phyloP scores from a whole-genome alignment of 2,113 vertebrate species.

The Origma solitaria region DNA sequence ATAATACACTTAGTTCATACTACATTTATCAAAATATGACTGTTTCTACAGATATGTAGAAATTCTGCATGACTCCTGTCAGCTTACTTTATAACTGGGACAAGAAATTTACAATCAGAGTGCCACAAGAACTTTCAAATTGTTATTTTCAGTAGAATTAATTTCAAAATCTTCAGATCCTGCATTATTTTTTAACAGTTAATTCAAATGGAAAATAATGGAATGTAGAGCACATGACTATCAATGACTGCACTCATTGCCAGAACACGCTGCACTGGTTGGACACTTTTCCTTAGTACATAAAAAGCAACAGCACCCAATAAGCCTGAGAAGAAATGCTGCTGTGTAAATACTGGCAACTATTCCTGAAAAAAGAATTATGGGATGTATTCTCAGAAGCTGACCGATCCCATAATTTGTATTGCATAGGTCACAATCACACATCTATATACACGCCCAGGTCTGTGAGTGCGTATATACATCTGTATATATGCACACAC shows the following conservation, averaged over 20 bases:
- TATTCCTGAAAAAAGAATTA: slow-evolving; percentile 83
- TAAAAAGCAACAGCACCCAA: slow-evolving; percentile 83
- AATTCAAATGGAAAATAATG: slow-evolving; percentile 56
- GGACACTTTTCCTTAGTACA: slow-evolving; percentile 75
- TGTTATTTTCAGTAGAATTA: slow-evolving; percentile 45
- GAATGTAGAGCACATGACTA: slow-evolving; percentile 57
- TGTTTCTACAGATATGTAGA: slow-evolving; percentile 56
- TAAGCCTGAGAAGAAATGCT: slow-evolving; percentile 84
- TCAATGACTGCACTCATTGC: slow-evolving; percentile 63
- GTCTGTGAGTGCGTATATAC: not conserved
- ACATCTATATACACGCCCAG: slow-evolving; percentile 65
- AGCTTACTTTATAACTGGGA: slow-evolving; percentile 61
- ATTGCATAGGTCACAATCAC: slow-evolving; percentile 92
- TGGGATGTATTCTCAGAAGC: slow-evolving; percentile 74
- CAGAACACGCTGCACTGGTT: slow-evolving; percentile 64
- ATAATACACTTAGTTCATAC: slow-evolving; percentile 71
- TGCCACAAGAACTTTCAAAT: slow-evolving; percentile 62
- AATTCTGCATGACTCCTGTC: slow-evolving; percentile 51
- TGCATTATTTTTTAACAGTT: slow-evolving; percentile 41
- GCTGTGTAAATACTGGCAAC: slow-evolving; percentile 85
- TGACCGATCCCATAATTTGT: slow-evolving; percentile 74
- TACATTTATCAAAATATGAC: slow-evolving; percentile 64
- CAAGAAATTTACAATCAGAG: slow-evolving; percentile 69
- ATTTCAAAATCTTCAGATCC: slow-evolving; percentile 49
- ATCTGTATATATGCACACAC: slow-evolving; percentile 45